Base-by-base conservation (phyloP, 2,113 vertebrate genomes). In the Bufo bufo region DNA sequence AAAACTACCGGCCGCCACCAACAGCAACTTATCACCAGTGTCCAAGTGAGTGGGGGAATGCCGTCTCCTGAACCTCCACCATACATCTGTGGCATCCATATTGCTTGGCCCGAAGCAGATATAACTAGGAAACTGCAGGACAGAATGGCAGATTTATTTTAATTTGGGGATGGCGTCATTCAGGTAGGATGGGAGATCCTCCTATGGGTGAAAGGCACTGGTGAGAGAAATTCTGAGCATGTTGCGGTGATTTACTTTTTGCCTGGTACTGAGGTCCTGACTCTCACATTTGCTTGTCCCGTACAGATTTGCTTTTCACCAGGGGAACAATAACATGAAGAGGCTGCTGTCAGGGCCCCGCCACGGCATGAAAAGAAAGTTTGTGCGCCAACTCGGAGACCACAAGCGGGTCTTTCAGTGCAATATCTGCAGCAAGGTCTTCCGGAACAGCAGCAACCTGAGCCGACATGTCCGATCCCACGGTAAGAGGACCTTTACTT, bases 371-470 rank as follows among this genome's bases (percentile, higher is more conserved):
- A 94, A 96, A 87, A 91, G 95, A 75, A 96, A 95, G 87, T 92
- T 96, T 56, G 93, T 93, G 74, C 93, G 95, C 50, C 95, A 95
- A 84, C 94, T 95, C 13, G 95, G 97, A 66, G 98, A 99, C 91
- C 97, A 97, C 93, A 97, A 97, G 91, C 93, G 97, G 17, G 95
- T 98, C 11, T 98, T 99, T 92, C 96, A 97, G 92, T 99, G 98
- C 91, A 93, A 95, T 77, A 94, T 97, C 91, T 99, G 98, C 93
- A 97, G 92, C 90, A 99, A 99, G 93, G 91, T 97, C 93, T 99
- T 99, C 94, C 97, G 98, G 95, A 99, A 99, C 95, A 99, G 98
- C 97, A 99, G 98, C 95, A 99, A 99, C 93, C 96, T 99, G 89
- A 99, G 99, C 95, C 91, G 98, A 63, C 98, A 99, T 91, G 94